A percentile compares a stretch with the other conserved stretches of the same genome.
These are phyloP conservation scores for Pangasianodon hypophthalmus DNA, from an alignment of 2,113 vertebrate species.

Conservation along the genomic window DNA sequence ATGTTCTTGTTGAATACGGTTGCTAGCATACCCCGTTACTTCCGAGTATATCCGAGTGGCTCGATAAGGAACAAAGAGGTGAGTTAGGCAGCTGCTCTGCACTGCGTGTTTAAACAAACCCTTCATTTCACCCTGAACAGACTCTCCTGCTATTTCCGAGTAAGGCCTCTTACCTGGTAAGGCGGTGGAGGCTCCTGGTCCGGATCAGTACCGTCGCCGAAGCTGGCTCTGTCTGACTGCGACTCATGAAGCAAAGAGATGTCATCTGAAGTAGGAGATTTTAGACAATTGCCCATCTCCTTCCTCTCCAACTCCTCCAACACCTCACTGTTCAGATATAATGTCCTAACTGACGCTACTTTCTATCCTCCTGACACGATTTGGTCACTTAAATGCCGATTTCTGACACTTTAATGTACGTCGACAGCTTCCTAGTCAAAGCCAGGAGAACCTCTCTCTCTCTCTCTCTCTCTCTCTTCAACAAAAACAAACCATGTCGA, in stretches of 20 bases:
- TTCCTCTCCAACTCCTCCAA: conserved; percentile 55
- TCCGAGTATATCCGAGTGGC: background rate
- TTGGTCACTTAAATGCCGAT: conserved; percentile 26
- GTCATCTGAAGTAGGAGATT: conserved; percentile 95
- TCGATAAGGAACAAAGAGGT: conserved; percentile 8
- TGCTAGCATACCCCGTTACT: background rate
- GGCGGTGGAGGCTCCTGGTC: conserved; percentile 95
- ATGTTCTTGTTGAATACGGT: background rate
- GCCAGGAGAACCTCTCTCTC: conserved; percentile 57
- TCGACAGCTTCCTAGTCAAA: conserved; percentile 60
- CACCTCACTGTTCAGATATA: conserved; percentile 48
- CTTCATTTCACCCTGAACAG: background rate
- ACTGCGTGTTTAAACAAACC: background rate
- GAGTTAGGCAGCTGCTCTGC: background rate
- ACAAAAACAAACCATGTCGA: conserved; percentile 75
- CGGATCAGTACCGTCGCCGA: conserved; percentile 87
- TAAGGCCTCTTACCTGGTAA: conserved; percentile 82
- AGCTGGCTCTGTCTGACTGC: conserved; percentile 92
- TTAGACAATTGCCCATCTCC: conserved; percentile 96
- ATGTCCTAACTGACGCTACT: conserved; percentile 3
- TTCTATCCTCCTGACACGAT: conserved; percentile 30
- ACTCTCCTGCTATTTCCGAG: background rate
- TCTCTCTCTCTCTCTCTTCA: conserved; percentile 48
- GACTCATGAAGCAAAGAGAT: conserved; percentile 96
- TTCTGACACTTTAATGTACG: conserved; percentile 53